Percentiles rank a stretch among this genome's conserved stretches.
These are phyloP conservation scores for Subanguina moxae DNA, from an alignment of 1,140 invertebrate species.

Conservation along the genomic window DNA sequence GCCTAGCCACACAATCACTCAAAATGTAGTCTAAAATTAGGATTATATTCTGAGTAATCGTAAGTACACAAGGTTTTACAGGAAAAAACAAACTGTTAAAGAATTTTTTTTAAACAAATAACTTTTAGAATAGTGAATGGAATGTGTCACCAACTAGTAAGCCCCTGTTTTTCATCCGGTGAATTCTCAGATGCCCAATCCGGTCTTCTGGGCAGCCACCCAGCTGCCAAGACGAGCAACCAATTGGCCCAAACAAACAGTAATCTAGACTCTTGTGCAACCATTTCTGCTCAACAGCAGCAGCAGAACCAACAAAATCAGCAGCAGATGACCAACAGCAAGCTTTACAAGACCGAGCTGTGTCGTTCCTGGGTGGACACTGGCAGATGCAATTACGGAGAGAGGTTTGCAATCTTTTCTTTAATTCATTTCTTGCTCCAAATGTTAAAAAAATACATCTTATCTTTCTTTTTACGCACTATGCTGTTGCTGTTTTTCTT, in stretches of 20 bases:
- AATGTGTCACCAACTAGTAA: background rate
- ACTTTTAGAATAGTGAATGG: background rate
- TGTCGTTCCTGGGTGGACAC: conserved; percentile 58
- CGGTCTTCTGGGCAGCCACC: background rate
- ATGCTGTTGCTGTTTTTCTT: too few species aligned
- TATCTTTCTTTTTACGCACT: too few species aligned
- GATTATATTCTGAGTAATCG: background rate
- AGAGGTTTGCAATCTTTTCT: conserved; percentile 42
- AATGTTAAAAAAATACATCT: too few species aligned
- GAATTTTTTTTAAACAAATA: background rate
- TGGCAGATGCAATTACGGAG: conserved; percentile 57
- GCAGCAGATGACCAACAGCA: conserved; percentile 54
- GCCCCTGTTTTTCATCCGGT: background rate
- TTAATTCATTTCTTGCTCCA: too few species aligned
- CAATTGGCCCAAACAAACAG: background rate
- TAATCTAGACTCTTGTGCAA: background rate
- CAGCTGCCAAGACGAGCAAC: background rate
- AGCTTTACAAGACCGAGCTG: conserved; percentile 56
- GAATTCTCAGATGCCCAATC: background rate
- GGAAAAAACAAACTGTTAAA: background rate
- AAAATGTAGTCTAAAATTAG: too few species aligned
- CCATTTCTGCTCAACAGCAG: conserved; percentile 6
- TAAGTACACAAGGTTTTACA: background rate
- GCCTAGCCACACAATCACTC: too few species aligned
- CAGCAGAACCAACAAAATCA: conserved; percentile 20